A percentile compares a stretch with the other conserved stretches of the same genome.
Conservation (phyloP, 2,888 invertebrate genomes). For the Acrobasis suavella region DNA sequence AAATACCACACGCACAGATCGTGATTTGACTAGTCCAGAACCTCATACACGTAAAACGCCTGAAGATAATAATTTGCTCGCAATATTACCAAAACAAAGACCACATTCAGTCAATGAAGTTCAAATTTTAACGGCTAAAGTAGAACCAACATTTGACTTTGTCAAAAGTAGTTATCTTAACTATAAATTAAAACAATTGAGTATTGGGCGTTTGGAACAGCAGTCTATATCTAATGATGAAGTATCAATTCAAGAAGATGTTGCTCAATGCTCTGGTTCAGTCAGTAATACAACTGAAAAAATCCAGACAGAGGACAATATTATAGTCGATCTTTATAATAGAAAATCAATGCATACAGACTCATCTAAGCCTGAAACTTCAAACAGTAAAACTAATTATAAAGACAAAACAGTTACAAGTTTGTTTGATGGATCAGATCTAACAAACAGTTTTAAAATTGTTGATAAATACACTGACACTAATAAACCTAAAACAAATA, state of each 20-base stretch:
- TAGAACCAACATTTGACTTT: slow-evolving; percentile 52
- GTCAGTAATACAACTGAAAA: slow-evolving; percentile 25
- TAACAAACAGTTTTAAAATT: slow-evolving; percentile 32
- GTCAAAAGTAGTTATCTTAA: slow-evolving; percentile 53
- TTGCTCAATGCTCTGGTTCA: slow-evolving; percentile 23
- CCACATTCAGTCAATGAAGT: slow-evolving; percentile 49
- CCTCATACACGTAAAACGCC: slow-evolving; percentile 9
- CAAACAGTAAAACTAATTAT: slow-evolving; percentile 23
- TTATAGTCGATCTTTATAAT: slow-evolving; percentile 56
- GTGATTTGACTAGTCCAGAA: slow-evolving; percentile 27
- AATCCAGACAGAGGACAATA: slow-evolving; percentile 20
- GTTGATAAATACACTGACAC: slow-evolving; percentile 29
- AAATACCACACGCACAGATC: slow-evolving; percentile 21
- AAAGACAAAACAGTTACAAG: slow-evolving; percentile 33
- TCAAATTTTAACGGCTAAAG: slow-evolving; percentile 53
- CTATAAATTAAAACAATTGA: slow-evolving; percentile 58
- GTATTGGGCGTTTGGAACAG: slow-evolving; percentile 52
- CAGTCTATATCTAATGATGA: slow-evolving; percentile 49
- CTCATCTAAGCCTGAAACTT: slow-evolving; percentile 40
- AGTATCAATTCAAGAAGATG: slow-evolving; percentile 25
- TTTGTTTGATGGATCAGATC: slow-evolving; percentile 33
- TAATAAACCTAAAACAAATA: slow-evolving; percentile 35
- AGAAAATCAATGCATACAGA: slow-evolving; percentile 41
- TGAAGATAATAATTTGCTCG: slow-evolving; percentile 27
- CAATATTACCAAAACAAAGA: slow-evolving; percentile 34